These are phyloP conservation scores for Amyelois transitella DNA, from an alignment of 1,140 invertebrate genomes.

Conservation along the genomic window DNA sequence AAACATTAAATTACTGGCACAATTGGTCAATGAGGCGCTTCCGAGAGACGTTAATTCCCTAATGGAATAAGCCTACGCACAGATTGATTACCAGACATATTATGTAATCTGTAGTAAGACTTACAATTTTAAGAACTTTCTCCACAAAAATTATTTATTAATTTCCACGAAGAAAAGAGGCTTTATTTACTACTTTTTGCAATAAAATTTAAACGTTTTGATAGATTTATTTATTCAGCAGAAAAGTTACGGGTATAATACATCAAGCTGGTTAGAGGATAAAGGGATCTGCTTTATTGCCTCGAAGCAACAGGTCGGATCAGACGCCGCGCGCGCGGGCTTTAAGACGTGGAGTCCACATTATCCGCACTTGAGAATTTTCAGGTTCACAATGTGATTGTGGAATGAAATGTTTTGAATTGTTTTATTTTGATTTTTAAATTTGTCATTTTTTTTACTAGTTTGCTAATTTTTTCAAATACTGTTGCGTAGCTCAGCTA, in stretches of 20 bases:
- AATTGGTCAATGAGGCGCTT: constrained; percentile 47
- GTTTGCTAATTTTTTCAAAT: too few relatives aligned
- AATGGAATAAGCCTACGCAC: constrained; percentile 1
- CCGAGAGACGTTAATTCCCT: constrained; percentile 23
- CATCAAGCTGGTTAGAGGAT: neutral
- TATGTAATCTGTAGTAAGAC: constrained; percentile 4
- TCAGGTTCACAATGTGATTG: neutral
- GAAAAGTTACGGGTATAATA: neutral
- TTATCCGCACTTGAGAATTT: neutral
- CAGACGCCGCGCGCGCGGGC: constrained; percentile 24
- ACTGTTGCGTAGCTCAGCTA: too few relatives aligned
- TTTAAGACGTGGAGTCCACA: constrained; percentile 21
- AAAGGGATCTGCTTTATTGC: constrained; percentile 58
- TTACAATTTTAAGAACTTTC: too few relatives aligned
- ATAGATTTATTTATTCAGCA: neutral
- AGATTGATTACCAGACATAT: constrained; percentile 1
- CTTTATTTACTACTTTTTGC: too few relatives aligned
- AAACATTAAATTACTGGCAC: constrained; percentile 17
- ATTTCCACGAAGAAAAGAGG: too few relatives aligned
- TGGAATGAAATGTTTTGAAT: too few relatives aligned
- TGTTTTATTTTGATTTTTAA: too few relatives aligned
- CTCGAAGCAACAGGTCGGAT: constrained; percentile 58
- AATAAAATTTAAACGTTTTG: too few relatives aligned
- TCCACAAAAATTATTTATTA: too few relatives aligned
- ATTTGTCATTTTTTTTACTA: too few relatives aligned